Evolutionary conservation across 2,888 invertebrate genomes (phyloP).

Genomic region (Rhagium mordax): DNA sequence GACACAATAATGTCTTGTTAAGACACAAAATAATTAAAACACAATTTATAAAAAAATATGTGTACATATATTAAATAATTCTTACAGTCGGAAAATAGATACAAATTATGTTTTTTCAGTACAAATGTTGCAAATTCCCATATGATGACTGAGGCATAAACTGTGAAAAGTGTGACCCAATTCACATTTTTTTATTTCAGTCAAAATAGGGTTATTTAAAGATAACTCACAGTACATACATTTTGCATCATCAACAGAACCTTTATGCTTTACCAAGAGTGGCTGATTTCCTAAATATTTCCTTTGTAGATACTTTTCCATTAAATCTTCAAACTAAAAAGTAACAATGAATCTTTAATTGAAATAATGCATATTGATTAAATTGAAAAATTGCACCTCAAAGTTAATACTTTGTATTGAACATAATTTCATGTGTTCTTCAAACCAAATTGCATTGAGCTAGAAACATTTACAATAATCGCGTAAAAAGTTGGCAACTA

Average conservation of each 20-base stretch:
- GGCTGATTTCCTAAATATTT: constrained; percentile 53
- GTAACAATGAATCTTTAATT: not conserved
- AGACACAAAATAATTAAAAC: not conserved
- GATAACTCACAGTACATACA: constrained; percentile 63
- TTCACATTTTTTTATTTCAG: constrained; percentile 54
- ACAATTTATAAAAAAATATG: not conserved
- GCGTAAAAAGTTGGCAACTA: too few relatives aligned
- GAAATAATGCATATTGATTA: too few relatives aligned
- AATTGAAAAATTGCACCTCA: too few relatives aligned
- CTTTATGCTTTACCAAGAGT: constrained; percentile 31
- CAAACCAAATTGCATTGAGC: too few relatives aligned
- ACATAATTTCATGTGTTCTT: too few relatives aligned
- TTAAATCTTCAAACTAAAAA: constrained; percentile 61
- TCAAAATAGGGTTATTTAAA: constrained; percentile 58
- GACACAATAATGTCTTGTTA: too few relatives aligned
- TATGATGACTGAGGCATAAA: constrained; percentile 60
- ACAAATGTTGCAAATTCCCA: constrained; percentile 59
- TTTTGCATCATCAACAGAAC: constrained; percentile 39
- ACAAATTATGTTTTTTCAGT: constrained; percentile 16
- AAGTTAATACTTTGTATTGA: too few relatives aligned
- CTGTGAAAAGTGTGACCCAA: constrained; percentile 64
- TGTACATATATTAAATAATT: constrained; percentile 4
- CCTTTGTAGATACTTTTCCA: constrained; percentile 59
- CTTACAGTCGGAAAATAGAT: not conserved
- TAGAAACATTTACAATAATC: too few relatives aligned